These are phyloP conservation scores for Aldabrachelys gigantea DNA, from an alignment of 2,113 vertebrate genomes.

Conservation along the genomic window DNA sequence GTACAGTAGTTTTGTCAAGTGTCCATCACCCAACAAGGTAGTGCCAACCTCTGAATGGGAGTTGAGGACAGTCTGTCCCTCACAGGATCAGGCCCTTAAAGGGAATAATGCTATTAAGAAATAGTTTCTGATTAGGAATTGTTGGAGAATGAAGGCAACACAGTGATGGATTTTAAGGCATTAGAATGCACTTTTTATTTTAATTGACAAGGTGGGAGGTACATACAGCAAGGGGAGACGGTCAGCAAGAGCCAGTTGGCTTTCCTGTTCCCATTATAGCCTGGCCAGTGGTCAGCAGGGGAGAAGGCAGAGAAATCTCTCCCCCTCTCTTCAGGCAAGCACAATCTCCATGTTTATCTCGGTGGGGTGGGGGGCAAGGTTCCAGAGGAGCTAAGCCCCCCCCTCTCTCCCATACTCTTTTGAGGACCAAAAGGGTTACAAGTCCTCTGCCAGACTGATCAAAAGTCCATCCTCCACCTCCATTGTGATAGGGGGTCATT, in stretches of 20 bases:
- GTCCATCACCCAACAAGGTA: no score
- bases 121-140: neutral
- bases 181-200: neutral
- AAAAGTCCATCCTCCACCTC: neutral
- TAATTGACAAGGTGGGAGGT: neutral
- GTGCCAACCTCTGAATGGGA: no score
- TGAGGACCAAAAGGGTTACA: neutral
- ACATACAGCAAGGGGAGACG: neutral
- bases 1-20: no score
- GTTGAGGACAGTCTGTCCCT: no score
- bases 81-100: no score
- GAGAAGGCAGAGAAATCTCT: neutral
- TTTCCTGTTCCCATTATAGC: neutral
- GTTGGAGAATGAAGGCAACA: neutral
- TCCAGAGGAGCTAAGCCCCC: neutral
- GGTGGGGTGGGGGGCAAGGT: neutral
- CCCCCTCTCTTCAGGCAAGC: neutral
- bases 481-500: neutral
- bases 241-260: neutral
- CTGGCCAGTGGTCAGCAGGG: neutral
- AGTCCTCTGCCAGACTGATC: neutral
- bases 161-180: neutral
- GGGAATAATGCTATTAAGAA: neutral
- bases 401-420: neutral
- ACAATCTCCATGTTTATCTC: neutral